Conservation (phyloP, 2,888 invertebrate species). For the Nemotelus pantherinus region DNA sequence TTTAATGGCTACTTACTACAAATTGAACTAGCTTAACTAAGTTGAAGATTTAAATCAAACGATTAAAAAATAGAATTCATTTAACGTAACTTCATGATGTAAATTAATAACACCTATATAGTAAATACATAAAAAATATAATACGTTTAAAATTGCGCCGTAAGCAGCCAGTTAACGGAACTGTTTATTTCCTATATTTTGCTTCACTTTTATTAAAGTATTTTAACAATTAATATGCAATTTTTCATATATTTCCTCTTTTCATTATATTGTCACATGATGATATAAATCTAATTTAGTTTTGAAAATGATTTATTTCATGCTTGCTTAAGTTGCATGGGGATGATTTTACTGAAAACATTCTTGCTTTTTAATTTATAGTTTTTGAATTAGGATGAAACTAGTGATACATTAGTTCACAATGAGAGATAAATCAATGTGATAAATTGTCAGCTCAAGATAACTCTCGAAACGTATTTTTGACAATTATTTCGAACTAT, state of each 20-base stretch:
- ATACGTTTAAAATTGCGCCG: neutral
- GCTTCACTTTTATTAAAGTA: slow-evolving; percentile 8
- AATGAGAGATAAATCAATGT: too few species aligned
- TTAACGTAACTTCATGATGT: neutral
- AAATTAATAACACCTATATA: neutral
- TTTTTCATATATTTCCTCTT: slow-evolving; percentile 33
- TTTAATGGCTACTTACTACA: slow-evolving; percentile 21
- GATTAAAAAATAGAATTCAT: neutral
- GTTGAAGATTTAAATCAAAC: slow-evolving; percentile 1
- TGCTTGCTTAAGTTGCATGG: neutral
- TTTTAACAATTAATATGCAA: slow-evolving; percentile 32
- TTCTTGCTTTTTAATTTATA: neutral
- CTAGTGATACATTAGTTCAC: too few species aligned
- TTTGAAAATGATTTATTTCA: slow-evolving; percentile 42
- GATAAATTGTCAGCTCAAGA: too few species aligned
- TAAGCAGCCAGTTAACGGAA: slow-evolving; percentile 19
- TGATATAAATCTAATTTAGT: slow-evolving; percentile 44
- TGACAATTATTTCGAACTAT: too few species aligned
- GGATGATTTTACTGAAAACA: neutral
- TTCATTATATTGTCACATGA: slow-evolving; percentile 43
- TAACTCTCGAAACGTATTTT: too few species aligned
- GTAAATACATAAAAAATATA: neutral
- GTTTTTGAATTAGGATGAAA: too few species aligned
- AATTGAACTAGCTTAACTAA: slow-evolving; percentile 25
- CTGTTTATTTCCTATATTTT: slow-evolving; percentile 18